Evolutionary conservation across 2,113 vertebrate species (phyloP).

Genomic region (Ailurus styani): DNA sequence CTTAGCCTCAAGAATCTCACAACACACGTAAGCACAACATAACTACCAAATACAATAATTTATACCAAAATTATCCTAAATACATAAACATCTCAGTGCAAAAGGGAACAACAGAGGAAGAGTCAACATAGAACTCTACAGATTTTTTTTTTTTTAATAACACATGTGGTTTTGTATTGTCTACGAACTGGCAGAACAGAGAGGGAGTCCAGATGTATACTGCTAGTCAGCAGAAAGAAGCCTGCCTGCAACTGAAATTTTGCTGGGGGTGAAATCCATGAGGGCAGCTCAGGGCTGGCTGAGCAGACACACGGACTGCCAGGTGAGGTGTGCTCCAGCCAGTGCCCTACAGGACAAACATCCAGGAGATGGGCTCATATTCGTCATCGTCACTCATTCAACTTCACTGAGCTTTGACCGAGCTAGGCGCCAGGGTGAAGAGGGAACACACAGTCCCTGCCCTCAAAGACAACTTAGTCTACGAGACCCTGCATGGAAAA

Average conservation of each 20-base stretch:
- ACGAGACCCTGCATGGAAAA: neutral
- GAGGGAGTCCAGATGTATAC: neutral
- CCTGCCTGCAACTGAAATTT: neutral
- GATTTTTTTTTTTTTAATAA: neutral
- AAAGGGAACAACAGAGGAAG: neutral
- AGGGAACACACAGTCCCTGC: neutral
- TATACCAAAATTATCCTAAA: neutral
- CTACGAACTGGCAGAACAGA: neutral
- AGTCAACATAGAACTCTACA: neutral
- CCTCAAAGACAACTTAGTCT: neutral
- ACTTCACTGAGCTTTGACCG: neutral
- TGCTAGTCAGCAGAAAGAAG: neutral
- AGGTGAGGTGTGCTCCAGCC: neutral
- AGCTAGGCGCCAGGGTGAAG: neutral
- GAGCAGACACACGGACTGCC: neutral
- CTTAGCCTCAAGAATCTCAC: neutral
- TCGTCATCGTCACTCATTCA: neutral
- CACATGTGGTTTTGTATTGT: neutral
- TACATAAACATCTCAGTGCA: neutral
- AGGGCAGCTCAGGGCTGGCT: neutral
- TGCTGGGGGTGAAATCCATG: neutral
- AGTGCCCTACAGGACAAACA: rapidly evolving
- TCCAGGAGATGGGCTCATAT: neutral
- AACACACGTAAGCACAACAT: neutral
- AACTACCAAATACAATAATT: neutral